Base-by-base conservation (phyloP, 2,888 invertebrate genomes). In the Agrochola circellaris region DNA sequence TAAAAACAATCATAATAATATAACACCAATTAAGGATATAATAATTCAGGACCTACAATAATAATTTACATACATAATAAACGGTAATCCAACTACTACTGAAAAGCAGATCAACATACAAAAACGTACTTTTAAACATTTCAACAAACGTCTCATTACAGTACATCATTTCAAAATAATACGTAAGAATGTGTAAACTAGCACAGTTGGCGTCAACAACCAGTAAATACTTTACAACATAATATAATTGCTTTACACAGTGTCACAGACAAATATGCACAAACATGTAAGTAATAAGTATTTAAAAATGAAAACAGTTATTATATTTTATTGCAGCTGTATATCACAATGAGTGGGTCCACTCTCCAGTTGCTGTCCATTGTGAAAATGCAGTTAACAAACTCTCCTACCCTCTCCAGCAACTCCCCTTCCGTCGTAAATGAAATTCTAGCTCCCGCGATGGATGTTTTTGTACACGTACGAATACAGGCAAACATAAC, bases 51-150 rank as follows among this genome's bases (percentile, higher is more conserved):
- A 75, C 67, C 70, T 75, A 64, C 69, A 74, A 73, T 75, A 74
- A 73, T 75, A 79, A 82, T 81, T 77, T 83, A 83, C 70, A 80
- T 60, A 77, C 20, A 75, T 72, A 74, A 77, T 73, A 73, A 82
- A 81, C 60, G 42, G 61, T 77, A 70, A 71, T 73, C 64, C 65
- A 73, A 69, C 75, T 78, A 68, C 42, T 81, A 72, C 69, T 80
- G 79, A 82, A 83, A 83, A 79, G 74, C 73, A 85, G 79, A 83
- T 86, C 78, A 86, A 89, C 86, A 82, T 87, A 81, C 54, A 84
- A 77, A 73, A 75, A 79, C 56, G 26, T 65, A 82, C 45, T 42
- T 48, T 71, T 68, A 60, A 64, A 71, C 78, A 74, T 23, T 62
- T 70, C 48, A 87, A 73, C 67, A 83, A 79, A 73, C 34, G 45